These are phyloP conservation scores for Platanista minor DNA, from an alignment of 2,113 vertebrate species.

Conservation along the genomic window DNA sequence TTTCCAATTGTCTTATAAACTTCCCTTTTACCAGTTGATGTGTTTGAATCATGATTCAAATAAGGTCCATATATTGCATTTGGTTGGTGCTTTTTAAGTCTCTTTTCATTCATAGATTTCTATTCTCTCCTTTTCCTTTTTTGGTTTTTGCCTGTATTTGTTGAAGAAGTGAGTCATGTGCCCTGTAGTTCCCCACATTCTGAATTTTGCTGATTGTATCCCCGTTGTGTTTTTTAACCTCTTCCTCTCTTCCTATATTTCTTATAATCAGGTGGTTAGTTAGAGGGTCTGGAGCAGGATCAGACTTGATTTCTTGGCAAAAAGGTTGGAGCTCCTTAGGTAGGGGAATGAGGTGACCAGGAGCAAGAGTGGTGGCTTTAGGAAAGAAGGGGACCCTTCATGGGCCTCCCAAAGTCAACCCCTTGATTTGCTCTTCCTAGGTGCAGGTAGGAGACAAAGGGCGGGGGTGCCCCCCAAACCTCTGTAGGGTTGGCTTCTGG, in stretches of 20 bases:
- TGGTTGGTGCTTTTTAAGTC: neutral
- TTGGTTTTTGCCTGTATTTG: neutral
- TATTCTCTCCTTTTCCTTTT: neutral
- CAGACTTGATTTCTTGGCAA: neutral
- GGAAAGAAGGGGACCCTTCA: neutral
- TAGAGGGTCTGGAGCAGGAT: neutral
- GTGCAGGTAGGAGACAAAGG: neutral
- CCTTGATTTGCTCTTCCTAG: neutral
- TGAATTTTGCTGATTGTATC: neutral
- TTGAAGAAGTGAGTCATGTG: constrained; percentile 1
- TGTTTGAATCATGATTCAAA: neutral
- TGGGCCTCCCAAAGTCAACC: neutral
- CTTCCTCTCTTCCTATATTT: neutral
- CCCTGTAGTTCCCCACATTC: neutral
- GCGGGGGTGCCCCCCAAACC: neutral
- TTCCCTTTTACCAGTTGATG: neutral
- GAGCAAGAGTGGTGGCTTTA: neutral
- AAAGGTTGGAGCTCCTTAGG: neutral
- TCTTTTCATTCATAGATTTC: neutral
- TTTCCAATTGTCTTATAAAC: neutral
- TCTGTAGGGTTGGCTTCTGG: neutral
- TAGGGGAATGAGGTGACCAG: neutral
- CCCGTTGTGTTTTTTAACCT: neutral
- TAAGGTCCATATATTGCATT: neutral
- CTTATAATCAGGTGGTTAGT: neutral